Conservation (phyloP, 1,140 invertebrate genomes). For the Macrotrachela quadricornifera region DNA sequence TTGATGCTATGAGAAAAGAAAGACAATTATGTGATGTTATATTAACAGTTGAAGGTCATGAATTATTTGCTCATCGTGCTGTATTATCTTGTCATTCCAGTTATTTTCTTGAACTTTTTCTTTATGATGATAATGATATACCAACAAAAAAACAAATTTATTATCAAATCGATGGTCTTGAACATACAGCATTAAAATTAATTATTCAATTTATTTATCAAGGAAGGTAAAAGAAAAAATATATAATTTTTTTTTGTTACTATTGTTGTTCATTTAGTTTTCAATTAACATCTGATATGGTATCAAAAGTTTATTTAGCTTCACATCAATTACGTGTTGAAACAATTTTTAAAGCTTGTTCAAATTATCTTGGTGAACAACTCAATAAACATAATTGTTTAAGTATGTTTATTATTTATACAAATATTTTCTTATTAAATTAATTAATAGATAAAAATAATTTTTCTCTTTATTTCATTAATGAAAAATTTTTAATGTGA, state of each 20-base stretch:
- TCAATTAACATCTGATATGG: background rate
- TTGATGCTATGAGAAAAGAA: constrained; percentile 4
- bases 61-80: constrained; percentile 1
- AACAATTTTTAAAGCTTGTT: background rate
- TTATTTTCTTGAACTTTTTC: constrained; percentile 7
- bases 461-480: no score
- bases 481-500: no score
- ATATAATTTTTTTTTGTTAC: no score
- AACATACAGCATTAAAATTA: background rate
- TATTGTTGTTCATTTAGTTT: background rate
- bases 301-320: constrained; percentile 2
- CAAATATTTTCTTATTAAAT: no score
- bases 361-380: background rate
- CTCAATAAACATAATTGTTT: constrained; percentile 2
- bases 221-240: background rate
- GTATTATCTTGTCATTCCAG: constrained; percentile 6
- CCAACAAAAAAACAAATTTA: background rate
- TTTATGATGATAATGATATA: background rate
- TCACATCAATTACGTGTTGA: constrained; percentile 4
- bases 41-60: constrained; percentile 2
- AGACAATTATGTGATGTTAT: constrained; percentile 7
- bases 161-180: background rate
- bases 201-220: background rate
- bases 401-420: no score
- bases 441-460: no score